Evolutionary conservation across 2,888 invertebrate species (phyloP), one percentile per base, ranked within the genome.

Genomic region (Metalampra italica): DNA sequence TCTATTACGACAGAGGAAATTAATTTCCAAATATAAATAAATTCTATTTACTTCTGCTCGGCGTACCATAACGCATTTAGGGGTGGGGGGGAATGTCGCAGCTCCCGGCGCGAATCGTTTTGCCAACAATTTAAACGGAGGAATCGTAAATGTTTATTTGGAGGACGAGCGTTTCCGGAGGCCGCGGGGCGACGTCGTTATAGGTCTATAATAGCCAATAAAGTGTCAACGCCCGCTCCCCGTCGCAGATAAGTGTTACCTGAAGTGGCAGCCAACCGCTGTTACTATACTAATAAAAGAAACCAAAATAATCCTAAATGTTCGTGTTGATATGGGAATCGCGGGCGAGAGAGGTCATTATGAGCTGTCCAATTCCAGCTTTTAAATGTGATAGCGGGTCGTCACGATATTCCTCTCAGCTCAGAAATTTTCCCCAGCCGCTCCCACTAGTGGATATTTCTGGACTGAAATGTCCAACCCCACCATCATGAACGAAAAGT

Each of bases 141-240:
- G 64, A 78, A 78, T 81, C 84, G 83, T 83, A 85, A 86, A 85
- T 85, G 86, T 85, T 86, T 85, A 84, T 85, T 85, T 81, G 78
- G 78, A 71, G 71, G 68, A 75, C 63, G 56, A 52, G 72, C 67
- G 71, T 75, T 81, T 75, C 69, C 72, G 71, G 64, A 59, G 71
- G 77, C 75, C 71, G 71, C 76, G 75, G 75, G 75, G 75, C 72
- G 74, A 74, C 70, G 68, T 82, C 83, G 82, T 86, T 86, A 86
- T 77, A 75, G 80, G 76, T 82, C 73, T 81, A 82, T 83, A 86
- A 86, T 84, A 78, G 78, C 78, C 83, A 83, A 85, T 86, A 84
- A 85, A 84, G 75, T 81, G 83, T 82, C 85, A 80, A 72, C 84
- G 77, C 75, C 68, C 71, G 71, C 67, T 72, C 68, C 66, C 64